Base-by-base conservation (phyloP, 2,113 vertebrate species). In the Chaetops frenatus region DNA sequence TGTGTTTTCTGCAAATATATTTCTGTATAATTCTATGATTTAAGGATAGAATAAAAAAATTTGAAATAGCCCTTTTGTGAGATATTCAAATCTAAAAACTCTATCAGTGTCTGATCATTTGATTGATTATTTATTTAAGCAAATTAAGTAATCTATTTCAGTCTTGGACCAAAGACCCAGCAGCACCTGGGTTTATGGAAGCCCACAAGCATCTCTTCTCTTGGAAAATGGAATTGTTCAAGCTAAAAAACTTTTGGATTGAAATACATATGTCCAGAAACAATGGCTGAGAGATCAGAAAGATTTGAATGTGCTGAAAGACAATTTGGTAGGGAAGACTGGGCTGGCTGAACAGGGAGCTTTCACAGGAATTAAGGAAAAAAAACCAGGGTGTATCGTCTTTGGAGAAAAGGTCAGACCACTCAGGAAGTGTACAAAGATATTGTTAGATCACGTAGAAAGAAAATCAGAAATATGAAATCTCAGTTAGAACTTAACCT, bases 361-460 rank as follows among this genome's bases (percentile, higher is more conserved):
- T 50, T 76, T 31, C 9, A 14, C 6, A 35, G 44, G 14, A 60
- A 60, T 44, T 58, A 33, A 51, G 19, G 27, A 5, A 4, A 44
- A 77, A 58, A 66, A 44, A 5, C 3, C 7, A 31, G 6, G 18
- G 5, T 44, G 3, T 44, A 22, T 18, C 1, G 0, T 25, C 21
- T 60, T 67, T 67, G 33, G 21, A 23, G 51, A 51, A 44, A 33
- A 22, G 18, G 36, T 5, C 17, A 44, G 36, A 18, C 22, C 67
- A 10, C 25, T 67, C 22, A 51, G 36, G 31, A 44, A 15, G 9
- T 36, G 7, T 44, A 31, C 10, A 14, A 67, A 50, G 25, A 18
- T 58, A 17, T 27, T 2, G 1, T 31, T 51, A 58, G 22, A 18
- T 51, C 17, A 27, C 15, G 6, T 8, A 51, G 36, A 69, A 42